Base-by-base conservation (phyloP, 1,140 invertebrate genomes). In the Atta colombica region DNA sequence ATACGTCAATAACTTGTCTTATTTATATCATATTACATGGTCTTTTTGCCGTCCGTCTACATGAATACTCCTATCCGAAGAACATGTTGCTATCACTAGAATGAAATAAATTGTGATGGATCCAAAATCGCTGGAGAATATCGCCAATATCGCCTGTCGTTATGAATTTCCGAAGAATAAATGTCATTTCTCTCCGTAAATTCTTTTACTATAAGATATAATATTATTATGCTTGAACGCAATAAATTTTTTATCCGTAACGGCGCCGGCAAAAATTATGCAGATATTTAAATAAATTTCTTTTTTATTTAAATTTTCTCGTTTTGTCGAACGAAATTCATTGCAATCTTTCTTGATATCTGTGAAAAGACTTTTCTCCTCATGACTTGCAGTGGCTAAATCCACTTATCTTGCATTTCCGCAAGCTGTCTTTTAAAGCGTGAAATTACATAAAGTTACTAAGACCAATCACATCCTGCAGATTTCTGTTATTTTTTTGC, bases 381-480 rank as follows among this genome's bases (percentile, higher is more conserved):
- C 55, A 28, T 75, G 74, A 84, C 45, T 69, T 25, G 39, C 53
- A 49, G 12, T 14, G 4, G 39, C 69, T 31, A 49, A 75, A 45
- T 16, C 69, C 14, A 61, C 69, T 84, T 84, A 84, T 84, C 55
- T 75, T 74, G 80, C 80, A 63, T 74, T 84, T 74, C 28, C 39
- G n/a, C n/a, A 39, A 61, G 25, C 55, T 55, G 55, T 49, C 63
- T 51, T 82, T 82, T 72, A 84, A 84, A 84, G 55, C 80, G 39
- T 31, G 28, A 84, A 75, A 84, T 84, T 74, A 84, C 49, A 84
- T 84, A 75, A 84, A 84, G 69, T 84, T 84, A 28, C 35, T 49
- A 75, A 84, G 80, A 84, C 55, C 69, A 74, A 84, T 84, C 80
- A 71, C 21, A 0, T 45, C 39, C 14, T 39, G 80, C 14, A n/a